Base-by-base conservation (phyloP, 2,888 invertebrate genomes). In the Notodonta dromedarius region DNA sequence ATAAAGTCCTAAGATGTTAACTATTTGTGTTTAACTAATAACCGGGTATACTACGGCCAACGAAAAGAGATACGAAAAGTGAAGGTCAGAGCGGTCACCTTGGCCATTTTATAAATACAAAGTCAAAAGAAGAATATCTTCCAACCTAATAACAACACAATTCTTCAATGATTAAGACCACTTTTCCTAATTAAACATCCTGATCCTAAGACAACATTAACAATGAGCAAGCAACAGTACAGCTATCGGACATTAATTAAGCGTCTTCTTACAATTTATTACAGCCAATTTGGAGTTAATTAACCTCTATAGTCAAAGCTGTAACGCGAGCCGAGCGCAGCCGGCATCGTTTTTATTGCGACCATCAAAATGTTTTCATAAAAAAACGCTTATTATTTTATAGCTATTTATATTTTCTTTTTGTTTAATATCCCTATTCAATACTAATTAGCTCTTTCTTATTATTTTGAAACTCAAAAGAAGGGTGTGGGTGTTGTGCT, bases 241-340 rank as follows among this genome's bases (percentile, higher is more conserved):
- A 62, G 60, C 61, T 69, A 76, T 73, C 56, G 63, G 60, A 71
- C 70, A 73, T 72, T 77, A 74, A 79, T 78, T 73, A 73, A 67
- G 64, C 61, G 60, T 79, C 73, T 69, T 67, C 73, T 82, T 80
- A 76, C 78, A 77, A 82, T 81, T 82, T 82, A 83, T 78, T 73
- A 72, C 73, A 70, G 61, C 67, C 76, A 77, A 80, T 81, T 81
- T 78, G 73, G 76, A 76, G 77, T 80, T 79, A 78, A 82, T 83
- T 81, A 80, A 75, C 77, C 74, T 72, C 64, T 65, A 76, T 73
- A 63, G 69, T 73, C 50, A 44, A 44, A 39, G 53, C 46, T 46
- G 52, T 50, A 55, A 48, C 39, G 24, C 35, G 48, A 55, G 55
- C 46, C 32, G 53, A 58, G 62, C 58, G 59, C 65, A 68, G 53